Percentiles rank a stretch among this genome's conserved stretches.
These are phyloP conservation scores for Druon quercuslanigerum DNA, from an alignment of 1,140 invertebrate species.

Conservation along the genomic window DNA sequence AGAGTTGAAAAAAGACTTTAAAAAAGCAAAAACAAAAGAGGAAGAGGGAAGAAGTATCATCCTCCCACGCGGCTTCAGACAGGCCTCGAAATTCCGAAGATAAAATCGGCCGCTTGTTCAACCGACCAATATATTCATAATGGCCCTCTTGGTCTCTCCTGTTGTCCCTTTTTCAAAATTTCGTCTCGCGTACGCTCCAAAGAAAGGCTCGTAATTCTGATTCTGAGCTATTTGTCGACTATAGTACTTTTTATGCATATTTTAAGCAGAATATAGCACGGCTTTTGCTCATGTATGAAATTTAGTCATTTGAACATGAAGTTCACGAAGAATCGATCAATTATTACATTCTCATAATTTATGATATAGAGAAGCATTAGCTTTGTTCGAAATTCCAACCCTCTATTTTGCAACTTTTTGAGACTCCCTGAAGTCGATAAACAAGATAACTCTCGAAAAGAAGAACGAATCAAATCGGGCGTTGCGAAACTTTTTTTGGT, in stretches of 20 bases:
- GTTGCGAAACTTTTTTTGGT: too few species aligned
- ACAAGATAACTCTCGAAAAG: too few species aligned
- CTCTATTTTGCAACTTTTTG: too few species aligned
- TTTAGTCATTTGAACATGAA: too few species aligned
- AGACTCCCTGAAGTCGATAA: too few species aligned
- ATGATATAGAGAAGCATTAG: too few species aligned
- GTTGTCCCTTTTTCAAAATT: constrained; percentile 28
- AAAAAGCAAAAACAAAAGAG: neutral
- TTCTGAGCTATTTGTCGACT: constrained; percentile 11
- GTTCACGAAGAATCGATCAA: too few species aligned
- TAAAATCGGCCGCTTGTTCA: constrained; percentile 29
- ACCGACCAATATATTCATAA: constrained; percentile 24
- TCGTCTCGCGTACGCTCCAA: constrained; percentile 16
- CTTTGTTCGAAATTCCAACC: too few species aligned
- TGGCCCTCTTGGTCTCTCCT: constrained; percentile 21
- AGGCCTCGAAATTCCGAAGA: constrained; percentile 27
- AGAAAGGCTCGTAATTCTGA: constrained; percentile 7
- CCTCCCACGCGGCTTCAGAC: constrained; percentile 28
- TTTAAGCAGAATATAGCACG: too few species aligned
- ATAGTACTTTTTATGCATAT: neutral
- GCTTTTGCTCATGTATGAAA: too few species aligned
- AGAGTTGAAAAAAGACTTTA: constrained; percentile 18
- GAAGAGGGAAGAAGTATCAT: neutral
- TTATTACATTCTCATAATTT: too few species aligned
- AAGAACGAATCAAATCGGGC: too few species aligned